These are phyloP conservation scores for Tetragonisca angustula DNA, from an alignment of 2,888 invertebrate genomes.

Conservation along the genomic window DNA sequence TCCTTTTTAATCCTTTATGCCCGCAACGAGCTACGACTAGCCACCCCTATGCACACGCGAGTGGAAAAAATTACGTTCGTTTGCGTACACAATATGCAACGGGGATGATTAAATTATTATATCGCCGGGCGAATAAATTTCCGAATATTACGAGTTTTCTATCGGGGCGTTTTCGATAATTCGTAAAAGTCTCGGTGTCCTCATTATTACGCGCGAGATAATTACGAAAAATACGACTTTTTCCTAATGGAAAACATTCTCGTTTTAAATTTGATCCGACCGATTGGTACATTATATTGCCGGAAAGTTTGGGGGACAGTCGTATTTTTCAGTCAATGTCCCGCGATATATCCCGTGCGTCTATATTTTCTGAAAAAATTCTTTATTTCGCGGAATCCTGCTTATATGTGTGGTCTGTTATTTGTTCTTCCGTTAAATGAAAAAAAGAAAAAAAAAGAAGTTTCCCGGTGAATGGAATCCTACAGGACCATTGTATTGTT, in stretches of 20 bases:
- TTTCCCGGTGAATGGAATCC: neutral
- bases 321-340: neutral
- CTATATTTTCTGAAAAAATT: conserved; percentile 6
- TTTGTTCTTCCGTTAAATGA: neutral
- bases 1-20: conserved; percentile 48
- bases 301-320: neutral
- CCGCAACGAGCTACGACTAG: conserved; percentile 19
- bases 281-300: neutral
- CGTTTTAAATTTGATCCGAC: neutral
- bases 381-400: neutral
- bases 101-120: neutral
- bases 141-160: neutral
- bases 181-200: neutral
- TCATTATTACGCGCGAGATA: neutral
- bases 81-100: neutral
- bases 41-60: neutral
- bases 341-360: neutral
- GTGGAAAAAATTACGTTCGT: neutral
- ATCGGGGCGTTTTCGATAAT: neutral
- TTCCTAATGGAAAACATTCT: neutral
- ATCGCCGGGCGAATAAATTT: neutral
- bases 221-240: neutral
- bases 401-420: conserved; percentile 1
- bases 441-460: neutral
- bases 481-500: conserved; percentile 4